Conservation (phyloP, 2,888 invertebrate genomes). For the Cataglyphis rosenhaueri region DNA sequence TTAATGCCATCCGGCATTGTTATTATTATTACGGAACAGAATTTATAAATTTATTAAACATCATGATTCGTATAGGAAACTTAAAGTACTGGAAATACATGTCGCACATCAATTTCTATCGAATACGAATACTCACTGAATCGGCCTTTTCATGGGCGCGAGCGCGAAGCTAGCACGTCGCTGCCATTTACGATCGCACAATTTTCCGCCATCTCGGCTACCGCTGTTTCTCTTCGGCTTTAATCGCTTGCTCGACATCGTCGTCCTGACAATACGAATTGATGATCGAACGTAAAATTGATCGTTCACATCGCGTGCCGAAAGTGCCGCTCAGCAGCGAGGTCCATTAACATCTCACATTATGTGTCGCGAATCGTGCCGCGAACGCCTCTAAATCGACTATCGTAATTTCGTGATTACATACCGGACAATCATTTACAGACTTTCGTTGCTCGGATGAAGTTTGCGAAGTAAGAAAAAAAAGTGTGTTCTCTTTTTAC, state of each 20-base stretch:
- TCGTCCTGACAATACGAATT: constrained; percentile 52
- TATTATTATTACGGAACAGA: not conserved
- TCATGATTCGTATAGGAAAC: not conserved
- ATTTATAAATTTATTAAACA: constrained; percentile 2
- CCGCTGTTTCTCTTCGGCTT: constrained; percentile 45
- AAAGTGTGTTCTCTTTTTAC: not conserved
- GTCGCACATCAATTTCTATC: constrained; percentile 36
- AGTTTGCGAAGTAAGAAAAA: constrained; percentile 10
- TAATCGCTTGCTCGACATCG: constrained; percentile 54
- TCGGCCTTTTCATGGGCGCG: constrained; percentile 40
- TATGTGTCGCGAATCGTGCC: constrained; percentile 47
- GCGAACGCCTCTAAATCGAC: constrained; percentile 40
- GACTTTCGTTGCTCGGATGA: constrained; percentile 23
- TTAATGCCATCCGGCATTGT: not conserved
- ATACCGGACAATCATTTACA: constrained; percentile 34
- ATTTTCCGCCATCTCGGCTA: constrained; percentile 47
- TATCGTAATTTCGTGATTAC: constrained; percentile 39
- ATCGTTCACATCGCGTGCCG: constrained; percentile 46
- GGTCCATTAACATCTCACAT: constrained; percentile 49
- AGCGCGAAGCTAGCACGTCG: constrained; percentile 47
- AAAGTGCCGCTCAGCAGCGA: constrained; percentile 27
- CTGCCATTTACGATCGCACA: constrained; percentile 49
- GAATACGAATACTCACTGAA: constrained; percentile 26
- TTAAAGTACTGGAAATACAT: constrained; percentile 26
- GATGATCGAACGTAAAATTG: constrained; percentile 53